phyloP scores from a whole-genome alignment of 1,140 invertebrate species.

The Adoxophyes honmai region DNA sequence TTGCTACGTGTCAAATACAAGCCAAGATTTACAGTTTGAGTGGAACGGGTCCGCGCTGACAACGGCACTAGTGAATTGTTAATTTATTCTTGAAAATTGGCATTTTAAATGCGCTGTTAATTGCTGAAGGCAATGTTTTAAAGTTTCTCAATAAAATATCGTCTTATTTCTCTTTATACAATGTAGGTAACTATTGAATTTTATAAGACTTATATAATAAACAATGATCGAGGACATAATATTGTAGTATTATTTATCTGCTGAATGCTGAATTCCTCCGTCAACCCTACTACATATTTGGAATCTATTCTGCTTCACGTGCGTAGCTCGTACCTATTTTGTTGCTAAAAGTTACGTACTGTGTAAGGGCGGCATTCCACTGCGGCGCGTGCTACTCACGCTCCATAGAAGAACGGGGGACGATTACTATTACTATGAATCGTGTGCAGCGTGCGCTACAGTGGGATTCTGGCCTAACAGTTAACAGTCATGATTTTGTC shows the following conservation, averaged over 20 bases:
- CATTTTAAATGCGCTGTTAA: slow-evolving; percentile 46
- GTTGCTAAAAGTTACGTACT: too few species aligned
- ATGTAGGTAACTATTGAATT: slow-evolving; percentile 50
- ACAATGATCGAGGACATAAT: slow-evolving; percentile 42
- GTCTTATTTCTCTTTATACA: slow-evolving; percentile 35
- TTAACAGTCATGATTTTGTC: too few species aligned
- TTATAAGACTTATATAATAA: slow-evolving; percentile 68
- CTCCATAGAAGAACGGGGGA: too few species aligned
- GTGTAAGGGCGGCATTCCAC: too few species aligned
- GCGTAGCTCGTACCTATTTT: too few species aligned
- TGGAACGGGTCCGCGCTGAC: not conserved
- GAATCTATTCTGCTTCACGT: too few species aligned
- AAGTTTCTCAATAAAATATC: slow-evolving; percentile 25
- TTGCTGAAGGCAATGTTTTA: slow-evolving; percentile 27
- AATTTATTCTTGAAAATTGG: slow-evolving; percentile 34
- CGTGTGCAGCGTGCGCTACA: too few species aligned
- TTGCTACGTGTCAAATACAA: slow-evolving; percentile 4
- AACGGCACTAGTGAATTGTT: slow-evolving; percentile 20
- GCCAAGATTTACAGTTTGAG: not conserved
- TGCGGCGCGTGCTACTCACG: too few species aligned
- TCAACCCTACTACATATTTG: too few species aligned
- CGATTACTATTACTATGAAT: too few species aligned
- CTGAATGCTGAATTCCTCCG: too few species aligned
- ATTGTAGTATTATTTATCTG: not conserved
- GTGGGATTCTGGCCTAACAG: too few species aligned